These are phyloP conservation scores for Tautogolabrus adspersus DNA, from an alignment of 2,113 vertebrate genomes.

Conservation along the genomic window DNA sequence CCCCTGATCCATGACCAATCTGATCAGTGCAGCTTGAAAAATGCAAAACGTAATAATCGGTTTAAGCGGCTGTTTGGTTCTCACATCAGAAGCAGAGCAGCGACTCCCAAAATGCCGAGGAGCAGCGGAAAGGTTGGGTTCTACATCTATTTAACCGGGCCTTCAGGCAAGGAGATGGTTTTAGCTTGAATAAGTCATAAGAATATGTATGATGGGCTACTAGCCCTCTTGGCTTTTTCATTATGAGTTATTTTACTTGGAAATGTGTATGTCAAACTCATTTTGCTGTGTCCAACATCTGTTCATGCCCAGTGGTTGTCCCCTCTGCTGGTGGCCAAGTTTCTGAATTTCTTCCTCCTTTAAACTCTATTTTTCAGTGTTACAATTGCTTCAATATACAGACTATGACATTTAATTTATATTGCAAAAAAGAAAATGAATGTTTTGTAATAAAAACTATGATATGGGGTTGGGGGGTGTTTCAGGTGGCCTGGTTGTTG, in stretches of 20 bases:
- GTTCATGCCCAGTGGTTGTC: no score
- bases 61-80: constrained; percentile 53
- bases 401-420: no score
- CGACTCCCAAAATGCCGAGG: constrained; percentile 29
- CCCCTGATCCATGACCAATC: constrained; percentile 79
- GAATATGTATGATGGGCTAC: constrained; percentile 54
- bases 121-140: constrained; percentile 37
- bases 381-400: no score
- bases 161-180: constrained; percentile 17
- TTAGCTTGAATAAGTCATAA: constrained; percentile 40
- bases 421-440: no score
- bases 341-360: neutral
- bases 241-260: constrained; percentile 7
- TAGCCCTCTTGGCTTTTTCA: constrained; percentile 5
- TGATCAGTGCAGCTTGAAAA: constrained; percentile 71
- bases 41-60: constrained; percentile 63
- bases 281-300: constrained; percentile 46
- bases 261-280: constrained; percentile 44
- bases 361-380: neutral
- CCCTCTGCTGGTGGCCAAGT: constrained; percentile 11
- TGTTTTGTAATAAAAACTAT: no score
- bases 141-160: constrained; percentile 44
- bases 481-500: no score
- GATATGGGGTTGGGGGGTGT: no score
- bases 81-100: constrained; percentile 34